phyloP scores from a whole-genome alignment of 2,797 vertebrate genomes.

The Hyperoplus lanceolatus region DNA sequence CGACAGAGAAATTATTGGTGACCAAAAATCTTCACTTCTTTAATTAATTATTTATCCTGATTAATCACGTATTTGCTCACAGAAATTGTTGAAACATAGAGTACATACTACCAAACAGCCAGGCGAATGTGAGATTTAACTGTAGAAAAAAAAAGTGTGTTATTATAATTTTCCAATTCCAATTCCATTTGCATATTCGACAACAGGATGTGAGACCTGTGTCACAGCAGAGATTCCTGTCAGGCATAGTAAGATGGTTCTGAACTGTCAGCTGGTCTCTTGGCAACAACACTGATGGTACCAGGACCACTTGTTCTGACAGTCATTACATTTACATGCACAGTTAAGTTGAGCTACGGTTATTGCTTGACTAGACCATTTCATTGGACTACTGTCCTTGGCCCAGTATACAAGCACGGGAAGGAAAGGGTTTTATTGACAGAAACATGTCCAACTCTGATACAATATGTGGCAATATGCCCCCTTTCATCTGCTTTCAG shows the following conservation, averaged over 20 bases:
- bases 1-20: conserved; percentile 25
- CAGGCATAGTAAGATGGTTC: not conserved
- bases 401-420: no score
- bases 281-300: not conserved
- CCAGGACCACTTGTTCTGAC: not conserved
- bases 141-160: not conserved
- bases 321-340: no score
- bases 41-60: not conserved
- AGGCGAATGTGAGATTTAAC: not conserved
- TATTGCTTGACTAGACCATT: no score
- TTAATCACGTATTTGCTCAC: not conserved
- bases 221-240: no score
- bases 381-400: no score
- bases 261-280: not conserved
- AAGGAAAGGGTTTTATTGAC: no score
- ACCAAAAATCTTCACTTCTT: not conserved
- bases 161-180: not conserved
- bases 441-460: no score
- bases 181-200: not conserved
- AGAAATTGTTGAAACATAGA: not conserved
- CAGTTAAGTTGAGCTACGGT: no score
- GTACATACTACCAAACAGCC: not conserved
- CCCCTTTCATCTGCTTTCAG: no score
- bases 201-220: not conserved
- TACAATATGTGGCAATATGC: no score